Percentiles rank a stretch among this genome's conserved stretches.
Evolutionary conservation across 2,113 vertebrate genomes (phyloP).

Genomic region (Sturnus vulgaris): DNA sequence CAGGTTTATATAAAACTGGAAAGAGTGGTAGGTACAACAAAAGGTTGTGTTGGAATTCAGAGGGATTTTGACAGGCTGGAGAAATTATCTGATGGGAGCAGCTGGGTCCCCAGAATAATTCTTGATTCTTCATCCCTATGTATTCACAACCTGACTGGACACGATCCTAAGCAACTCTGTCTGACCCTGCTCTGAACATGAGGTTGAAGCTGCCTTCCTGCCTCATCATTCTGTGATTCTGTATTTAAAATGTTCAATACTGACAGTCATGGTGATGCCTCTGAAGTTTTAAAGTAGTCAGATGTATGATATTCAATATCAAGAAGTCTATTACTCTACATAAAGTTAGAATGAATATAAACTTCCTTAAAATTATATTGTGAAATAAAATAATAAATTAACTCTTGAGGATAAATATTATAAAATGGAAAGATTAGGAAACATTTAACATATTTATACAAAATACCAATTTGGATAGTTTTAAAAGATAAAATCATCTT

Average conservation of each 20-base stretch:
- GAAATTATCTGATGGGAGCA: not conserved
- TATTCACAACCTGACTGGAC: not conserved
- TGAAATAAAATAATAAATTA: not conserved
- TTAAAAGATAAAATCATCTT: not conserved
- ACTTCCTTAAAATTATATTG: not conserved
- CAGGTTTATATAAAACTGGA: not conserved
- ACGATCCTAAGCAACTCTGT: accelerated
- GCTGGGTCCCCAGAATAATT: not conserved
- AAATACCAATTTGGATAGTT: not conserved
- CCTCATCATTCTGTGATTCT: not conserved
- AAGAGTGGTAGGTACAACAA: not conserved
- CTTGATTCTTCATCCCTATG: not conserved
- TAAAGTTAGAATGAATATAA: not conserved
- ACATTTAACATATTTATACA: not conserved
- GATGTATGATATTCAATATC: not conserved
- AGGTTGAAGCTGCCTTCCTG: not conserved
- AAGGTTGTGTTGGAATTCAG: not conserved
- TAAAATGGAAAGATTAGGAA: not conserved
- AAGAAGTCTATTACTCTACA: not conserved
- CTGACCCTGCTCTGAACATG: not conserved
- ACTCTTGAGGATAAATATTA: not conserved
- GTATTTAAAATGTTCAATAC: not conserved
- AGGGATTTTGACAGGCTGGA: not conserved
- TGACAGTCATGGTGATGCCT: not conserved
- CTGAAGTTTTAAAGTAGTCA: not conserved